Conservation (phyloP, 1,140 invertebrate genomes). For the Apis laboriosa region DNA sequence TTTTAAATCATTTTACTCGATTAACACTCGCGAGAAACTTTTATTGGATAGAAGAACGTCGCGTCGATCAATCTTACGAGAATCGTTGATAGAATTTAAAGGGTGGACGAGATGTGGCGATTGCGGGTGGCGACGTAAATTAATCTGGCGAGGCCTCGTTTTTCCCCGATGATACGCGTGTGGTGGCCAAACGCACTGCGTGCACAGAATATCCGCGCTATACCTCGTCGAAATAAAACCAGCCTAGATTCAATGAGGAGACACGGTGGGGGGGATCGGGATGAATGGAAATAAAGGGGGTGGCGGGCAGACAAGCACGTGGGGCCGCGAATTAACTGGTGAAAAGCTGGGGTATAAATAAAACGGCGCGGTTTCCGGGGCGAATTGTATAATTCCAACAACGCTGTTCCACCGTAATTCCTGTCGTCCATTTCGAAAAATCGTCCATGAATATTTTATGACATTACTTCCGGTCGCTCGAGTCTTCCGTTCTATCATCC, state of each 20-base stretch:
- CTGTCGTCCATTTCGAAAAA: slow-evolving; percentile 45
- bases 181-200: not conserved
- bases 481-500: not conserved
- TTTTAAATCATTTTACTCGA: too few relatives aligned
- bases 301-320: slow-evolving; percentile 31
- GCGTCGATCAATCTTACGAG: too few relatives aligned
- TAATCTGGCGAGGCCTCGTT: slow-evolving; percentile 24
- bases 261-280: not conserved
- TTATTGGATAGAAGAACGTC: not conserved
- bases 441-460: slow-evolving; percentile 57
- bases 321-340: slow-evolving; percentile 60
- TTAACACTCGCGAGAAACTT: not conserved
- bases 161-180: not conserved
- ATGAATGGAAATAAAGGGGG: slow-evolving; percentile 24
- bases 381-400: slow-evolving; percentile 3
- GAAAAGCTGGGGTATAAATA: slow-evolving; percentile 65
- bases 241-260: slow-evolving; percentile 51
- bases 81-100: not conserved
- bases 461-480: slow-evolving; percentile 1
- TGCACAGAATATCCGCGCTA: slow-evolving; percentile 14
- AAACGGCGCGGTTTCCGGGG: slow-evolving; percentile 41
- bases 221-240: slow-evolving; percentile 54
- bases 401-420: slow-evolving; percentile 23
- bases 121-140: slow-evolving; percentile 46
- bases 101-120: not conserved